Conservation (phyloP, 1,140 invertebrate species). For the Formica selysi region DNA sequence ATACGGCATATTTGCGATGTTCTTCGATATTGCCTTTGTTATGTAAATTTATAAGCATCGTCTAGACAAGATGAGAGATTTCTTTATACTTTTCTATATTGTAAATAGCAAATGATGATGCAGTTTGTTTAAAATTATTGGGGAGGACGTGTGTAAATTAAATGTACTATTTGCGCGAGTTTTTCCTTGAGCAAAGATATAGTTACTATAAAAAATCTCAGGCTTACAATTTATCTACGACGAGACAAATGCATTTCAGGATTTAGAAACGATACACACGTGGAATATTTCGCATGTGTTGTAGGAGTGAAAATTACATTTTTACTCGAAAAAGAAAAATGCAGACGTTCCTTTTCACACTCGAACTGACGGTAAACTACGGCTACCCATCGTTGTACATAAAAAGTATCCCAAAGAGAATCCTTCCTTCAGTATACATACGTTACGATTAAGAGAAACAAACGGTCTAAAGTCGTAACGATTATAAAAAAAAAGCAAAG, state of each 20-base stretch:
- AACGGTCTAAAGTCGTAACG: constrained; percentile 4
- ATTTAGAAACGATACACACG: constrained; percentile 8
- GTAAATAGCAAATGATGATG: not conserved
- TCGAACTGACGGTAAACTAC: not conserved
- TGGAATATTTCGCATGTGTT: not conserved
- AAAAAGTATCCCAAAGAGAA: constrained; percentile 58
- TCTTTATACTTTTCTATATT: not conserved
- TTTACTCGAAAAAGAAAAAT: constrained; percentile 26
- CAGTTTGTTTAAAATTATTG: constrained; percentile 9
- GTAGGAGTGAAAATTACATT: constrained; percentile 14
- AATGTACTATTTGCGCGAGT: constrained; percentile 4
- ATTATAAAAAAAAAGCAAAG: constrained; percentile 8
- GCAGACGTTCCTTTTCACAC: constrained; percentile 2
- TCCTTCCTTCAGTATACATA: constrained; percentile 22
- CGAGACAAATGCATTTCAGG: not conserved
- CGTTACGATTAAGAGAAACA: constrained; percentile 33
- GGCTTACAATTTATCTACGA: constrained; percentile 8
- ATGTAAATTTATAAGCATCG: not conserved
- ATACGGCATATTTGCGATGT: not conserved
- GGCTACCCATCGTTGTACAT: constrained; percentile 49
- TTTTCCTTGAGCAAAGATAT: constrained; percentile 17
- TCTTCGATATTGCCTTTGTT: not conserved
- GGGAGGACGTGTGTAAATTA: not conserved
- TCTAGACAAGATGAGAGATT: not conserved
- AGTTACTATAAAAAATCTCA: constrained; percentile 57